A percentile compares a stretch with the other conserved stretches of the same genome.
Evolutionary conservation across 2,797 vertebrate species (phyloP).

Genomic region (Kryptopterus vitreolus): DNA sequence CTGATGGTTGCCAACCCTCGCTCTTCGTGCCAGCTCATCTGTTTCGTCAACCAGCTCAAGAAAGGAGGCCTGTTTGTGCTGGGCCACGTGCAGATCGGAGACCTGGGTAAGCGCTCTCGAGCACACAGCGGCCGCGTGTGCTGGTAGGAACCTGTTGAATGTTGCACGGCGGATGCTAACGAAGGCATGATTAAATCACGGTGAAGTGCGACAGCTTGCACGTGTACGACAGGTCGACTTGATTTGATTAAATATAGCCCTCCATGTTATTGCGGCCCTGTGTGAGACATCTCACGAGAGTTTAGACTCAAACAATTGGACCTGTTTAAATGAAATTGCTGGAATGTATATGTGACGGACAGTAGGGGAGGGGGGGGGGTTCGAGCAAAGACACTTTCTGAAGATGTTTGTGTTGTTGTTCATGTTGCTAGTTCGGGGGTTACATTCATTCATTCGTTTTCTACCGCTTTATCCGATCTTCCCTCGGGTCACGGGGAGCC

Average conservation of each 20-base stretch:
- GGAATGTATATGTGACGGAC: too few relatives aligned
- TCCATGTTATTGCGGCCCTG: neutral
- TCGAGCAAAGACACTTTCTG: too few relatives aligned
- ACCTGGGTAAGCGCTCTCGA: slow-evolving; percentile 81
- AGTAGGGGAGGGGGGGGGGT: too few relatives aligned
- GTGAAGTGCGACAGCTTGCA: neutral
- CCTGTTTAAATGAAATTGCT: too few relatives aligned
- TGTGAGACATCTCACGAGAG: neutral
- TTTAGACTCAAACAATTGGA: too few relatives aligned
- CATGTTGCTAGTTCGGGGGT: too few relatives aligned
- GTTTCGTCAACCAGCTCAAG: slow-evolving; percentile 95
- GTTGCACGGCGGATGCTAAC: neutral
- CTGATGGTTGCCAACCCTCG: slow-evolving; percentile 95
- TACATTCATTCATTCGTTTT: too few relatives aligned
- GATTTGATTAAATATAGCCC: neutral
- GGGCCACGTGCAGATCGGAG: slow-evolving; percentile 91
- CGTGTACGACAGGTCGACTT: neutral
- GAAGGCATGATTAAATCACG: neutral
- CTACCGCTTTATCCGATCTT: too few relatives aligned
- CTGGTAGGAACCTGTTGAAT: neutral
- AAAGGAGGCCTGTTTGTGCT: slow-evolving; percentile 93
- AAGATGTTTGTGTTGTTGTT: too few relatives aligned
- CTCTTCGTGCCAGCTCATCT: slow-evolving; percentile 87
- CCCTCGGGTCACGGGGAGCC: too few relatives aligned
- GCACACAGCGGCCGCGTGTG: neutral